Base-by-base conservation (phyloP, 2,797 vertebrate genomes). In the Mionectes olivaceus region DNA sequence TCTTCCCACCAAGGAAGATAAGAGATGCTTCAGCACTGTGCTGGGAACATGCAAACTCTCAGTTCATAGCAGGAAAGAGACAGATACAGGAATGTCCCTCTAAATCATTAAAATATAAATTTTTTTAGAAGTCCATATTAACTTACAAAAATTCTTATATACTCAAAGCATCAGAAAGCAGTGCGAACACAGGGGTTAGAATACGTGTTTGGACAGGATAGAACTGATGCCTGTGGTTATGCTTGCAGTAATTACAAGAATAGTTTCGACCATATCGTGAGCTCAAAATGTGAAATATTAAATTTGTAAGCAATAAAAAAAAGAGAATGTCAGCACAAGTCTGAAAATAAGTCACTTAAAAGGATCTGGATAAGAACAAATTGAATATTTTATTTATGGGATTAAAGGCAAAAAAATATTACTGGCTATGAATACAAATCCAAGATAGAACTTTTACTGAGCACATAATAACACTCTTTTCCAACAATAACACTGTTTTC, bases 261-360 rank as follows among this genome's bases (percentile, higher is more conserved):
- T 49, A 93, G 22, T 89, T 95, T 84, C 73, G 86, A 81, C 69
- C 22, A 37, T 78, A 88, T 69, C 2, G 0, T 50, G 33, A 75
- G 35, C 53, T 93, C 55, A 81, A 82, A 95, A 91, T 67, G 39
- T 46, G 30, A 94, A 78, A 23, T 69, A 93, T 70, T 91, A 61
- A 65, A 77, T 73, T 84, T 84, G 15, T 19, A 56, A n/a, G 47
- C 59, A n/a, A n/a, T n/a, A n/a, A n/a, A n/a, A n/a, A n/a, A n/a
- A n/a, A n/a, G n/a, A n/a, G n/a, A 96, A 79, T 79, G 49, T 80
- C 57, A 83, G 19, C 49, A 87, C 0, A 0, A 82, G 28, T 63
- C 60, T 70, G 77, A 82, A 94, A 95, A 67, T 59, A 92, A 78
- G 39, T 81, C 7, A 19, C 19, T 86, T 94, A 8, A 84, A 79